A percentile compares a stretch with the other conserved stretches of the same genome.
These are phyloP conservation scores for Diabrotica balteata DNA, from an alignment of 2,888 invertebrate genomes.

Conservation along the genomic window DNA sequence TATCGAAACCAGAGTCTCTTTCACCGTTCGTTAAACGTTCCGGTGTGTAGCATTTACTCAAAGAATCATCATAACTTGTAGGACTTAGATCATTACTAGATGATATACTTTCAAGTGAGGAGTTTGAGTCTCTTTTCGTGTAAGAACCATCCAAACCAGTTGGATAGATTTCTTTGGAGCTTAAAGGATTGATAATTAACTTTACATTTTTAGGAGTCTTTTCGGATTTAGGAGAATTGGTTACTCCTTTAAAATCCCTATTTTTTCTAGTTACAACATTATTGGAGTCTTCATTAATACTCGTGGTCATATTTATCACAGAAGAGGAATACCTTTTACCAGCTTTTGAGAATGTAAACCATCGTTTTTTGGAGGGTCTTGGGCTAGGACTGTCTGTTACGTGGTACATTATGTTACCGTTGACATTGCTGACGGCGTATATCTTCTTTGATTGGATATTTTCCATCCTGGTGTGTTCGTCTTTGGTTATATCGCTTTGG, in stretches of 20 bases:
- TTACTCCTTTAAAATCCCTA: slow-evolving; percentile 56
- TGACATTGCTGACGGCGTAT: slow-evolving; percentile 82
- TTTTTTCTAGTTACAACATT: slow-evolving; percentile 56
- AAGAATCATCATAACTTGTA: slow-evolving; percentile 49
- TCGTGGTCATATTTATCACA: slow-evolving; percentile 57
- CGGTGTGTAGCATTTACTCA: slow-evolving; percentile 36
- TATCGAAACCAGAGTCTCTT: slow-evolving; percentile 55
- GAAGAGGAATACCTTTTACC: slow-evolving; percentile 51
- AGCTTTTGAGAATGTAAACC: slow-evolving; percentile 57
- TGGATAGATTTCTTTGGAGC: slow-evolving; percentile 59
- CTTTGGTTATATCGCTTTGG: slow-evolving; percentile 51
- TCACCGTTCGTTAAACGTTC: slow-evolving; percentile 42
- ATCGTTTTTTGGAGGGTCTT: slow-evolving; percentile 56
- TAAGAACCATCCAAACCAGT: slow-evolving; percentile 58
- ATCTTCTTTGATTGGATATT: slow-evolving; percentile 66
- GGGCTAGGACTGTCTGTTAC: slow-evolving; percentile 60
- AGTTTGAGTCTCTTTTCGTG: slow-evolving; percentile 53
- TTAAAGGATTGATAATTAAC: slow-evolving; percentile 59
- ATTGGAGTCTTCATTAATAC: slow-evolving; percentile 56
- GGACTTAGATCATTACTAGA: slow-evolving; percentile 53
- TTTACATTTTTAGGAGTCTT: slow-evolving; percentile 55
- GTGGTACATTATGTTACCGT: slow-evolving; percentile 77
- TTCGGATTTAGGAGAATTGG: slow-evolving; percentile 46
- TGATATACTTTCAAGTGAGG: slow-evolving; percentile 55
- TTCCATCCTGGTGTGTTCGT: slow-evolving; percentile 50